phyloP scores from a whole-genome alignment of 2,113 vertebrate genomes.

The Thymallus thymallus region DNA sequence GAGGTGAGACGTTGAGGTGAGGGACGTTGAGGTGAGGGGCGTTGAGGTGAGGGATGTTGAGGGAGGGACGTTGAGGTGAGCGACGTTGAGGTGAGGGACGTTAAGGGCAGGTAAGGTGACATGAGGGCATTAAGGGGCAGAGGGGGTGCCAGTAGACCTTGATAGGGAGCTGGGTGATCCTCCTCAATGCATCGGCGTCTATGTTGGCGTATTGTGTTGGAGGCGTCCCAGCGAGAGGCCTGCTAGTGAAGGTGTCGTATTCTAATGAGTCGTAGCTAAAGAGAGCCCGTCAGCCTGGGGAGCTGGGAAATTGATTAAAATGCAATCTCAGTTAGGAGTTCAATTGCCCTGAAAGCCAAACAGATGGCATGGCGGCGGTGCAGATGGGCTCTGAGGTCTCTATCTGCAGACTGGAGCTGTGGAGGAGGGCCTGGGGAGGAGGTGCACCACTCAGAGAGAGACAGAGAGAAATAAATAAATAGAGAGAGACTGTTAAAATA shows the following conservation, averaged over 20 bases:
- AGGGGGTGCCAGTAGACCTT: constrained; percentile 14
- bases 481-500: too few relatives aligned
- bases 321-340: constrained; percentile 48
- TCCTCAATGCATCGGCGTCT: not conserved
- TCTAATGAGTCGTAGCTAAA: constrained; percentile 62
- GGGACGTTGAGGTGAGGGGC: constrained; percentile 12
- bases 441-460: constrained; percentile 33
- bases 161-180: too few relatives aligned
- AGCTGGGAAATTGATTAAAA: constrained; percentile 51
- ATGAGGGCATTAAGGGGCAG: not conserved
- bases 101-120: constrained; percentile 31
- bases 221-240: constrained; percentile 11
- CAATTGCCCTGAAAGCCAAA: constrained; percentile 59
- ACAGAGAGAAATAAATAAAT: not conserved
- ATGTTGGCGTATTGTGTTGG: not conserved
- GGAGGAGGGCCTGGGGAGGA: constrained; percentile 34
- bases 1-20: too few relatives aligned
- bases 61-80: constrained; percentile 18
- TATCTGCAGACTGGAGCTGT: constrained; percentile 47
- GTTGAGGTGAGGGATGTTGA: not conserved
- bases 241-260: constrained; percentile 38
- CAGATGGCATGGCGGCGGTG: constrained; percentile 56
- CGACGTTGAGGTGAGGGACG: too few relatives aligned
- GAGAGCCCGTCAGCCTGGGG: constrained; percentile 30
- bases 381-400: constrained; percentile 55